A percentile compares a stretch with the other conserved stretches of the same genome.
Conservation (phyloP, 2,888 invertebrate species). For the Eustalomyia histrio region DNA sequence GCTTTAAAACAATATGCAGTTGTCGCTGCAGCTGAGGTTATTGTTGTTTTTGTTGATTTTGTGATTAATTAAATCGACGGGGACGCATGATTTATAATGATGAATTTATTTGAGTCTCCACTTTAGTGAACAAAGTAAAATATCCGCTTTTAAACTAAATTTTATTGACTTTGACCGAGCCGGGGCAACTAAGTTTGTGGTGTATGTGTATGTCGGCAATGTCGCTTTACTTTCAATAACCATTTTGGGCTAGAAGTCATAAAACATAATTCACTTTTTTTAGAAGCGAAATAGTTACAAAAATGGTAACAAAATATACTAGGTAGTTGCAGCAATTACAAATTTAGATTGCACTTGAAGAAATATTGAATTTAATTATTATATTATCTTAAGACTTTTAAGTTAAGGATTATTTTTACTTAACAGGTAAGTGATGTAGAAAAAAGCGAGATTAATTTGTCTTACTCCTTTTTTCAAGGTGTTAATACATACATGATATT, state of each 20-base stretch:
- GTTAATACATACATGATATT: too few species aligned
- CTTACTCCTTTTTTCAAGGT: too few species aligned
- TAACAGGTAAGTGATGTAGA: too few species aligned
- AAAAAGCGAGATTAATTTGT: too few species aligned
- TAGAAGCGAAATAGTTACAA: conserved; percentile 28
- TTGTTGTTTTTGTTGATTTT: conserved; percentile 40
- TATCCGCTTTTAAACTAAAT: conserved; percentile 52
- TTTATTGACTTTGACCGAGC: conserved; percentile 61
- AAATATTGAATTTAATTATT: background rate
- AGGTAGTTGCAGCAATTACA: conserved; percentile 36
- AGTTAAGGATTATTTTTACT: too few species aligned
- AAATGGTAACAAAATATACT: conserved; percentile 39
- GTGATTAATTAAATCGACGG: conserved; percentile 67
- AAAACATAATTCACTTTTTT: conserved; percentile 61
- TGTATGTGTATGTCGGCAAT: conserved; percentile 30
- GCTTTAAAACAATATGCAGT: conserved; percentile 35
- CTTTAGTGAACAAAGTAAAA: conserved; percentile 59
- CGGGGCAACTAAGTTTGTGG: conserved; percentile 20
- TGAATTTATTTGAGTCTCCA: conserved; percentile 74
- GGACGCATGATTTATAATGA: conserved; percentile 77
- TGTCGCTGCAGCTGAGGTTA: conserved; percentile 15
- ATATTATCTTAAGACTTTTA: too few species aligned
- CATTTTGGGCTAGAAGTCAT: conserved; percentile 60
- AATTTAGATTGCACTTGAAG: conserved; percentile 54
- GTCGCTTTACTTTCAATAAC: conserved; percentile 62